Conservation (phyloP, 2,797 vertebrate genomes). For the Hydrocynus forskahlii region DNA sequence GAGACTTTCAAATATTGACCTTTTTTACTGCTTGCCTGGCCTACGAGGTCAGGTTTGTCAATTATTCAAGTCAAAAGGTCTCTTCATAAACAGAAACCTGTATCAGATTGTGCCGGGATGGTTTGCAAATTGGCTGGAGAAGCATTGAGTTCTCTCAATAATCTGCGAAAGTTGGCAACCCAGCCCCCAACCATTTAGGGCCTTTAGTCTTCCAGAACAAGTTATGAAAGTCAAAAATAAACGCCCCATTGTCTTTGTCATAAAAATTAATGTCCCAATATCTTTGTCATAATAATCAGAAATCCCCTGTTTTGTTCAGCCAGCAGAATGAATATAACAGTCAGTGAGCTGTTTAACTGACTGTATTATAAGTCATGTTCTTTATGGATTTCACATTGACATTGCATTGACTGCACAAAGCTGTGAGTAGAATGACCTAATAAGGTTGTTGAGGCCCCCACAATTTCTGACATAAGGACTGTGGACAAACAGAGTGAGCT, state of each 20-base stretch:
- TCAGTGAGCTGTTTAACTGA: constrained; percentile 5
- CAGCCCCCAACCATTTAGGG: neutral
- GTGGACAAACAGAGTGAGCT: constrained; percentile 19
- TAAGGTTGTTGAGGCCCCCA: constrained; percentile 1
- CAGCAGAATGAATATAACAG: constrained; percentile 7
- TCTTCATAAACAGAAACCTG: constrained; percentile 21
- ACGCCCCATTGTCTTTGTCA: neutral
- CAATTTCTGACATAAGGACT: constrained; percentile 11
- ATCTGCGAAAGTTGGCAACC: neutral
- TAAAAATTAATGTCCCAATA: neutral
- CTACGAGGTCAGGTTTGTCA: constrained; percentile 31
- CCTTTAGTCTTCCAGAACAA: neutral
- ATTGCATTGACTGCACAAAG: constrained; percentile 15
- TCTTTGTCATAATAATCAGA: constrained; percentile 1
- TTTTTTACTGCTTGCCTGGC: constrained; percentile 25
- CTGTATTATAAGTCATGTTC: constrained; percentile 14
- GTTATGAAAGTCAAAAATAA: constrained; percentile 12
- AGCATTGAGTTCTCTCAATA: neutral
- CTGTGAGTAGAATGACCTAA: constrained; percentile 17
- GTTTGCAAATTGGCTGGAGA: neutral
- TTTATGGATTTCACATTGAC: constrained; percentile 23
- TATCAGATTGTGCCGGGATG: constrained; percentile 1
- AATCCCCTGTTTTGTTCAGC: neutral
- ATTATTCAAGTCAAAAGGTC: constrained; percentile 14
- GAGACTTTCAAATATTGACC: constrained; percentile 27